These are phyloP conservation scores for Ommatoiulus sabulosus DNA, from an alignment of 2,888 invertebrate genomes.

Conservation along the genomic window DNA sequence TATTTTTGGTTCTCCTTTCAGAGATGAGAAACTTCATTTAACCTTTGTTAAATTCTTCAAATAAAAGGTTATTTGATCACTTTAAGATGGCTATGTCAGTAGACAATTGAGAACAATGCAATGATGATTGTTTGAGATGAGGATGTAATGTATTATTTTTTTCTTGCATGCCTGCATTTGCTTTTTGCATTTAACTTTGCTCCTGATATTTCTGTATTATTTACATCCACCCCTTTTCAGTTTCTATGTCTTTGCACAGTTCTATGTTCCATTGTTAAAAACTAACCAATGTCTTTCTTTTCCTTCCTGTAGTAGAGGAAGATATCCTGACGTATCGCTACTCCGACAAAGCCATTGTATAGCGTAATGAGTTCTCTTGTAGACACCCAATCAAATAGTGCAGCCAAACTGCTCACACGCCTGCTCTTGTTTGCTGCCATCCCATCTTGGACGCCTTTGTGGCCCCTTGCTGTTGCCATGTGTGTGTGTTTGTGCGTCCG, in stretches of 20 bases:
- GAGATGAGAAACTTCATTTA: too few relatives aligned
- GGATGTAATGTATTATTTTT: background rate
- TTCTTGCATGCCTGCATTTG: background rate
- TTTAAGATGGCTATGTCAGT: too few relatives aligned
- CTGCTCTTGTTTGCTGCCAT: slow-evolving; percentile 51
- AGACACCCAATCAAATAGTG: slow-evolving; percentile 51
- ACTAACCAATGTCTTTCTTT: slow-evolving; percentile 50
- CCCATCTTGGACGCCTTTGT: slow-evolving; percentile 20
- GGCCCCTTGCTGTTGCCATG: slow-evolving; percentile 26
- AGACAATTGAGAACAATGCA: background rate
- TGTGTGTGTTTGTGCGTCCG: slow-evolving; percentile 13
- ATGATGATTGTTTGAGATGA: background rate
- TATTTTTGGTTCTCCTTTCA: too few relatives aligned
- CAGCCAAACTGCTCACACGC: slow-evolving; percentile 48
- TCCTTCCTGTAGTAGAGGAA: slow-evolving; percentile 63
- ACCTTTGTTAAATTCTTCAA: too few relatives aligned
- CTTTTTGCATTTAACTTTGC: background rate
- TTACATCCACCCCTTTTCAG: background rate
- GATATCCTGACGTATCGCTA: slow-evolving; percentile 60
- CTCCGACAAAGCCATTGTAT: slow-evolving; percentile 59
- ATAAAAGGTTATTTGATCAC: too few relatives aligned
- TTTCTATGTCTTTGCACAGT: slow-evolving; percentile 19
- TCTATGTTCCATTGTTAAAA: slow-evolving; percentile 39
- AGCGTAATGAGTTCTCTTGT: slow-evolving; percentile 51
- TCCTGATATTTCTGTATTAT: background rate